phyloP scores from a whole-genome alignment of 2,888 invertebrate genomes.

The Drosophila picticornis region DNA sequence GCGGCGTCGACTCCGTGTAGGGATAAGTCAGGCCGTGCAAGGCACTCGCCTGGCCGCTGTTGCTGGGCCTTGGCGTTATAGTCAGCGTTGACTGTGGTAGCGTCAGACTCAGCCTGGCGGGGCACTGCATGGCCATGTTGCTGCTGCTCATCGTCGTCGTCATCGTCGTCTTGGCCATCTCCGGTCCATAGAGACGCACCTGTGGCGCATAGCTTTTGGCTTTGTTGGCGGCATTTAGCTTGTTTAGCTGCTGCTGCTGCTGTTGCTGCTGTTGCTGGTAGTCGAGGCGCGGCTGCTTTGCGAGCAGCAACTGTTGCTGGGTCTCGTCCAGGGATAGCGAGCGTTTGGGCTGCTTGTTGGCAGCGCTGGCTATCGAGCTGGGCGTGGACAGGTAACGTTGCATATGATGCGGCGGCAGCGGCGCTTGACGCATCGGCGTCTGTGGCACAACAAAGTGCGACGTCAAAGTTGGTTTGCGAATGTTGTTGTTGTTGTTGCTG shows the following conservation, averaged over 20 bases:
- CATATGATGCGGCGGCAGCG: slow-evolving; percentile 70
- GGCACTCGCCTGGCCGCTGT: slow-evolving; percentile 5
- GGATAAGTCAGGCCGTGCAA: slow-evolving; percentile 25
- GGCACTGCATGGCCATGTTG: slow-evolving; percentile 54
- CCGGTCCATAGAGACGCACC: slow-evolving; percentile 53
- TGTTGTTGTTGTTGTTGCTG: slow-evolving; percentile 31
- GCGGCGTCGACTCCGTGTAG: slow-evolving; percentile 57
- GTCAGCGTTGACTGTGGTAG: slow-evolving; percentile 22
- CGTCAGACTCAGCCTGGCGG: slow-evolving; percentile 35
- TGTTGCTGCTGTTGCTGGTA: slow-evolving; percentile 52
- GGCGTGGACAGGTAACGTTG: slow-evolving; percentile 78
- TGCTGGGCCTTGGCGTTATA: slow-evolving; percentile 39
- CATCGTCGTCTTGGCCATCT: slow-evolving; percentile 36
- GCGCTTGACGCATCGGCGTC: slow-evolving; percentile 74
- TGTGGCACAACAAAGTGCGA: slow-evolving; percentile 22
- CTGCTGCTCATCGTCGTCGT: not conserved
- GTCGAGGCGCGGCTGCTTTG: slow-evolving; percentile 79
- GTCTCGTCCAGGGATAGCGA: slow-evolving; percentile 82
- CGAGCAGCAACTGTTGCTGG: slow-evolving; percentile 41
- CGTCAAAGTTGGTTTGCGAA: slow-evolving; percentile 42
- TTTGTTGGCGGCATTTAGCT: slow-evolving; percentile 39
- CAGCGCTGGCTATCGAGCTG: slow-evolving; percentile 83
- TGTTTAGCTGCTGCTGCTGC: slow-evolving; percentile 21
- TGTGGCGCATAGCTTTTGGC: slow-evolving; percentile 22
- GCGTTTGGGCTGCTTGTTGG: slow-evolving; percentile 82